phyloP scores from a whole-genome alignment of 2,888 invertebrate species.

The Rapana venosa region DNA sequence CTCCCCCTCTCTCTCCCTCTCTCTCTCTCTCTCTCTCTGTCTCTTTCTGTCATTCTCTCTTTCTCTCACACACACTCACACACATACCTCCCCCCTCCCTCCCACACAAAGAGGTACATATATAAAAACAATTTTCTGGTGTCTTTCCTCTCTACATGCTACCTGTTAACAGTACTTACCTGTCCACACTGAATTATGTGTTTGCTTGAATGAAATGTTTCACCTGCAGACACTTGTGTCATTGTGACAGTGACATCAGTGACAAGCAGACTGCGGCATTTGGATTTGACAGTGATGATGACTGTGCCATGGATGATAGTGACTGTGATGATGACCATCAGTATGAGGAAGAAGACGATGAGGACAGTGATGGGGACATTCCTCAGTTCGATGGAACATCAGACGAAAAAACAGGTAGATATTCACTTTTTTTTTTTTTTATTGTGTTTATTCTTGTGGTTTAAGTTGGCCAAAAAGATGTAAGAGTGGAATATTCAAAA shows the following conservation, averaged over 20 bases:
- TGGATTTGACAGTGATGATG: constrained; percentile 19
- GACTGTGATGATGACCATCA: constrained; percentile 18
- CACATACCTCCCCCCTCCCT: background rate
- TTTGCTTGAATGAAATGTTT: no score
- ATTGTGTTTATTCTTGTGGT: background rate
- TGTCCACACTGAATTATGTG: no score
- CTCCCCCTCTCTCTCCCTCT: no score
- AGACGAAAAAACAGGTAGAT: constrained; percentile 36
- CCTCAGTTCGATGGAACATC: constrained; percentile 38
- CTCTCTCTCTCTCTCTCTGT: no score
- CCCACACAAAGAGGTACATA: background rate
- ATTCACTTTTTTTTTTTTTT: background rate
- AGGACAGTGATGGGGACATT: constrained; percentile 24
- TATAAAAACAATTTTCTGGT: background rate
- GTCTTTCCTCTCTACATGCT: no score
- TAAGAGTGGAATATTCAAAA: background rate
- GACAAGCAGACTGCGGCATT: background rate
- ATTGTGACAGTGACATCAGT: background rate
- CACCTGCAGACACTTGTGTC: no score
- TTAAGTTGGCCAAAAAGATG: background rate
- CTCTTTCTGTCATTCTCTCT: background rate
- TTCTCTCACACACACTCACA: background rate
- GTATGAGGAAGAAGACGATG: no score
- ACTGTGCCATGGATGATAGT: constrained; percentile 17
- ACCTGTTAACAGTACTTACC: no score